phyloP scores from a whole-genome alignment of 2,797 vertebrate genomes.

The Vireo griseus region DNA sequence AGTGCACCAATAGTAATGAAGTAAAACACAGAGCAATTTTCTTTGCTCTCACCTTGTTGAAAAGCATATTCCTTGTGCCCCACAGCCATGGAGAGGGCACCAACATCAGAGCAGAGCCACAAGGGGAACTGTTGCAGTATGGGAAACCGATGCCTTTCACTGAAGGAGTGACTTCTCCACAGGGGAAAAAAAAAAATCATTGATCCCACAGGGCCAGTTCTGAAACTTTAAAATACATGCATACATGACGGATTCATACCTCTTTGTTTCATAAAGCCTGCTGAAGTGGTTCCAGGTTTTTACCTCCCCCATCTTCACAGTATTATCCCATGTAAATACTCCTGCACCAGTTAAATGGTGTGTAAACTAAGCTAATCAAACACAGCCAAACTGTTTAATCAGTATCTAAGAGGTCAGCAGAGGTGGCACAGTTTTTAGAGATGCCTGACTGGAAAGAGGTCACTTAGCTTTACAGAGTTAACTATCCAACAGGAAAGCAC shows the following conservation, averaged over 20 bases:
- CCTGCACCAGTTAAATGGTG: not conserved
- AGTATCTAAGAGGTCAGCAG: constrained; percentile 29
- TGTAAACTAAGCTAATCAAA: constrained; percentile 55
- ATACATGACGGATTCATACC: not conserved
- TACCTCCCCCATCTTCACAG: not conserved
- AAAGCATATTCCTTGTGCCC: not conserved
- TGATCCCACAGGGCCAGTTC: not conserved
- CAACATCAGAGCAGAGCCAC: rapidly evolving
- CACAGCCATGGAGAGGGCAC: not conserved
- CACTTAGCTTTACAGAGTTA: constrained; percentile 29
- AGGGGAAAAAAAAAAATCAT: not conserved
- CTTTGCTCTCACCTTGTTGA: not conserved
- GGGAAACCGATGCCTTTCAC: not conserved
- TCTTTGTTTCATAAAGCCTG: not conserved
- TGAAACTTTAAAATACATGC: not conserved
- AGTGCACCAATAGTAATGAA: not conserved
- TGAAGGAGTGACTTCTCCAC: not conserved
- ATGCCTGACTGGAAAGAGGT: not conserved
- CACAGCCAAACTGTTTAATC: constrained; percentile 46
- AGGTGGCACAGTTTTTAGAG: constrained; percentile 34
- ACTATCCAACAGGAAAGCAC: constrained; percentile 18
- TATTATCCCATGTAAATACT: constrained; percentile 4
- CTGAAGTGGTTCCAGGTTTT: not conserved
- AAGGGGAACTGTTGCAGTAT: not conserved
- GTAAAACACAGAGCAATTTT: not conserved